Evolutionary conservation across 2,113 vertebrate genomes (phyloP), one percentile per base, ranked within the genome.

Genomic region (Takifugu flavidus): DNA sequence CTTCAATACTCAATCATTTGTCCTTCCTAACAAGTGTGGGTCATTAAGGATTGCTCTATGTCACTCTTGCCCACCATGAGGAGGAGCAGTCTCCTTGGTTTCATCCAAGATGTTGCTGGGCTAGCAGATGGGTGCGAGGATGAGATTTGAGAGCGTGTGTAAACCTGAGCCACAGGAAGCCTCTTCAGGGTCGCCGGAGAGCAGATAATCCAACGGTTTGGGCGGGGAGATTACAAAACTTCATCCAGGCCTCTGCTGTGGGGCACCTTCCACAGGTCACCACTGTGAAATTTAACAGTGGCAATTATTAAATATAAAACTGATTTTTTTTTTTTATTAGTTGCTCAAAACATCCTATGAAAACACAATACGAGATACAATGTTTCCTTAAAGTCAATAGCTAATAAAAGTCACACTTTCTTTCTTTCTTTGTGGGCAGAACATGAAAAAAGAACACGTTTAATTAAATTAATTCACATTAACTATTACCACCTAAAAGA

Each of bases 141-240:
- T 80, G 85, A 79, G 83, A 82, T 82, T 74, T 81, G 62, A 69
- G 59, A 79, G 51, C 78, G 82, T 80, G 84, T 85, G 86, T 87
- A 79, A 86, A 68, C 53, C 74, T 3, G 13, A 75, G 56, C 80
- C 31, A 47, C 4, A 5, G 88, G 89, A 67, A 74, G 58, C 70
- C 53, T 62, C 84, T 87, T 88, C 83, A 78, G 88, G 86, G 84
- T 84, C 79, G 74, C 60, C 59, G 77, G 78, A 81, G 76, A 83
- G 47, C 80, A 78, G 67, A 86, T 80, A 76, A 88, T 82, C 84
- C 83, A 74, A 78, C 64, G 45, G 77, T 67, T 83, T 46, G 79
- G 85, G 75, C 79, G 75, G 82, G 66, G 77, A 83, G 85, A 90
- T 90, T 84, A 88, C 88, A 89, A 81, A 86, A 67, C 73, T 68